Conservation (phyloP, 2,888 invertebrate genomes). For the Geophilus truncorum region DNA sequence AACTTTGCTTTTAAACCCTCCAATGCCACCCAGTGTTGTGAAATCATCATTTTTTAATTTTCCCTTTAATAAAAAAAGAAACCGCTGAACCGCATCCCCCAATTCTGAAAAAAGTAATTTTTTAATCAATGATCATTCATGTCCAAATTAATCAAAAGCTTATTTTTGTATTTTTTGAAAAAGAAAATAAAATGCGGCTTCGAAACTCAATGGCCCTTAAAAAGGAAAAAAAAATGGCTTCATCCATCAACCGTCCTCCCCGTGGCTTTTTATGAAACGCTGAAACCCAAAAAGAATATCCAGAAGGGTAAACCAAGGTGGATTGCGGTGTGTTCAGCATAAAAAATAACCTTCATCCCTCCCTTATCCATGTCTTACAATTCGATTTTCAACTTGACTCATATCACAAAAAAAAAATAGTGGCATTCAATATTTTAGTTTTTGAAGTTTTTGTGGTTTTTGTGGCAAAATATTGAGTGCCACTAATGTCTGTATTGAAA, state of each 20-base stretch:
- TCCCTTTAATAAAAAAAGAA: background rate
- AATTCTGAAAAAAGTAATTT: background rate
- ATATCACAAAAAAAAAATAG: background rate
- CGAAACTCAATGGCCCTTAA: constrained; percentile 3
- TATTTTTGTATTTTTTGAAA: background rate
- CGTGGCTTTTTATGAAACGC: background rate
- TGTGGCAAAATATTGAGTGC: too few species aligned
- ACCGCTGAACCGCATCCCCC: background rate
- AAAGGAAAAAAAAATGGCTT: background rate
- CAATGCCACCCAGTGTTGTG: background rate
- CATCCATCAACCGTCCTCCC: constrained; percentile 14
- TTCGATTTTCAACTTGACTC: too few species aligned
- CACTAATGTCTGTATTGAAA: too few species aligned
- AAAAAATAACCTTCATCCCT: constrained; percentile 20
- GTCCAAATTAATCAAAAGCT: constrained; percentile 12
- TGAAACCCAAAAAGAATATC: constrained; percentile 19
- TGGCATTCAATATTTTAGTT: too few species aligned
- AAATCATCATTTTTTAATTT: background rate
- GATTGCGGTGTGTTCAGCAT: constrained; percentile 17
- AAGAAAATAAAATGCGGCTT: background rate
- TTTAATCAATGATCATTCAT: background rate
- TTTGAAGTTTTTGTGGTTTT: too few species aligned
- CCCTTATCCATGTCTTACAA: background rate
- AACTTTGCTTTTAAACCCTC: constrained; percentile 9
- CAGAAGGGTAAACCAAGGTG: constrained; percentile 6